These are phyloP conservation scores for Pterostichus madidus DNA, from an alignment of 2,888 invertebrate species.

Conservation along the genomic window DNA sequence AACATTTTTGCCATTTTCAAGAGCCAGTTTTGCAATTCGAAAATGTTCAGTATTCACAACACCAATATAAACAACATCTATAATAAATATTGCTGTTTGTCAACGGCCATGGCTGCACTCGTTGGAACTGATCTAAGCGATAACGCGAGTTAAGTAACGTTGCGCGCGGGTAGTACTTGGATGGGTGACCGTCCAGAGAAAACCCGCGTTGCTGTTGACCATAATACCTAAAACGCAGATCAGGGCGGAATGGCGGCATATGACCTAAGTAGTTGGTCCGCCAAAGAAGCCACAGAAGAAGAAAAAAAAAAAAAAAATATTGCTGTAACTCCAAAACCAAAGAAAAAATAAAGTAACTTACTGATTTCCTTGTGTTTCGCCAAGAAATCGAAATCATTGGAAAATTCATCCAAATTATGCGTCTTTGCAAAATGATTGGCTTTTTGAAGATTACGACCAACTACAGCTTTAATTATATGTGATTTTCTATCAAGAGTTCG, in stretches of 20 bases:
- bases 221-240: too few relatives aligned
- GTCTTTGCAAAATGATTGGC: conserved; percentile 88
- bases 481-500: conserved; percentile 83
- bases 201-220: too few relatives aligned
- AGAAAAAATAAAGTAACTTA: conserved; percentile 74
- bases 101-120: too few relatives aligned
- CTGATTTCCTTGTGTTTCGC: conserved; percentile 88
- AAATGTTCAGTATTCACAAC: conserved; percentile 88
- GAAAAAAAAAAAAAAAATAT: too few relatives aligned
- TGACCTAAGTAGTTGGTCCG: too few relatives aligned
- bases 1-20: conserved; percentile 91
- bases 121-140: too few relatives aligned
- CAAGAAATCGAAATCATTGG: conserved; percentile 87
- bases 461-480: conserved; percentile 88
- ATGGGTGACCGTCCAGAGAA: too few relatives aligned
- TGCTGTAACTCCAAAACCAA: not conserved
- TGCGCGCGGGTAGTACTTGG: too few relatives aligned
- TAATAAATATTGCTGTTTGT: too few relatives aligned
- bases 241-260: too few relatives aligned
- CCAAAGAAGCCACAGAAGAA: too few relatives aligned
- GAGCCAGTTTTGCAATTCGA: conserved; percentile 84
- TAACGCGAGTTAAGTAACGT: too few relatives aligned
- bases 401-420: conserved; percentile 85
- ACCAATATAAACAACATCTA: conserved; percentile 94
- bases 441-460: conserved; percentile 86